Conservation (phyloP, 2,113 vertebrate species). For the Pholis gunnellus region DNA sequence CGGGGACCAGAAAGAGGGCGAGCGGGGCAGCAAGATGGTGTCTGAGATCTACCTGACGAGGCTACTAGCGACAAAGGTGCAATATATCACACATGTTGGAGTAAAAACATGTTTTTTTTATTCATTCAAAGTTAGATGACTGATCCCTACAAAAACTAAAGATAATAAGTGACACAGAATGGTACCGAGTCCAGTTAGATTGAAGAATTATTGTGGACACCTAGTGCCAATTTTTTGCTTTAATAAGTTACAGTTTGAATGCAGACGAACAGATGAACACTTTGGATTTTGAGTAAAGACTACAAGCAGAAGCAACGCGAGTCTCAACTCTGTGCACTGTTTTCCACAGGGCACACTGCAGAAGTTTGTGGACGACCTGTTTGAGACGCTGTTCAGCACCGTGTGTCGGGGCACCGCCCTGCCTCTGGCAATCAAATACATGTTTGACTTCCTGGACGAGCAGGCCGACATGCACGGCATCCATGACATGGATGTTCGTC, state of each 20-base stretch:
- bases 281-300: neutral
- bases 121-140: too few relatives aligned
- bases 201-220: neutral
- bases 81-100: neutral
- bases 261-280: neutral
- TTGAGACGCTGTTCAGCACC: conserved; percentile 97
- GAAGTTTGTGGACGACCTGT: conserved; percentile 97
- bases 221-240: neutral
- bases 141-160: neutral
- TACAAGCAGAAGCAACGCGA: neutral
- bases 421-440: conserved; percentile 96
- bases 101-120: neutral
- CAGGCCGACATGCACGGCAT: conserved; percentile 94
- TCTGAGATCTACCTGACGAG: conserved; percentile 97
- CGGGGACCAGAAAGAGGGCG: conserved; percentile 95
- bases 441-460: conserved; percentile 98
- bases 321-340: neutral
- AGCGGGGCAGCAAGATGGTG: conserved; percentile 97
- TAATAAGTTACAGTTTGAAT: neutral
- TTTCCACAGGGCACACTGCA: conserved; percentile 90
- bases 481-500: conserved; percentile 92
- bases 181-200: neutral
- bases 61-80: conserved; percentile 95
- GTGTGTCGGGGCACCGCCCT: conserved; percentile 94
- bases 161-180: neutral